Base-by-base conservation (phyloP, 2,888 invertebrate species). In the Acronicta aceris region DNA sequence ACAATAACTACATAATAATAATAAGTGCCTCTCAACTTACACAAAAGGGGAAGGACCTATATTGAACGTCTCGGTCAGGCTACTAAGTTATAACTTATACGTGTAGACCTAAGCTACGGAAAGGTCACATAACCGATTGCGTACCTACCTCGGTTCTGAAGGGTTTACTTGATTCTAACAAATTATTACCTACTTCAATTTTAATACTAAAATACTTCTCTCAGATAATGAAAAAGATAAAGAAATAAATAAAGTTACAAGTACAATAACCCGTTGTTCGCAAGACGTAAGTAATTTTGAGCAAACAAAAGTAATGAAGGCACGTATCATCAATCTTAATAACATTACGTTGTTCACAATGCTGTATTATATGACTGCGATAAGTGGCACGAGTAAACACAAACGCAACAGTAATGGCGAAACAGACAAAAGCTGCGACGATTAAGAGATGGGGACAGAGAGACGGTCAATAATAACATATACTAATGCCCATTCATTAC, bases 401-500 rank as follows among this genome's bases (percentile, higher is more conserved):
- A 58, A 16, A 43, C 67, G 61, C 54, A 52, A 59, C 71, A 57
- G 64, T 64, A 64, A 72, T 48, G 66, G 59, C 62, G 61, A 65
- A 59, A 72, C 66, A 65, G 66, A 78, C 74, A 76, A 68, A 69
- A 64, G 75, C 76, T 70, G 76, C 71, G 74, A 66, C 72, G 76
- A 72, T 70, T 73, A 76, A 69, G 70, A 71, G 70, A 71, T 65
- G 76, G 74, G 52, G 71, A 70, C 79, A 79, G 78, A 76, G 81
- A 79, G 78, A 73, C 74, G 76, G 68, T 76, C 83, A 81, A 83
- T 84, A 82, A 81, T 78, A 76, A 81, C 79, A 82, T 77, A 81
- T 78, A 81, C 76, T 84, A 83, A 83, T 78, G 74, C 81, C 74
- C 80, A 81, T 84, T 85, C 78, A 83, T 85, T 82, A 79, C 74